phyloP scores from a whole-genome alignment of 1,140 invertebrate species.

The Bombus superbus region DNA sequence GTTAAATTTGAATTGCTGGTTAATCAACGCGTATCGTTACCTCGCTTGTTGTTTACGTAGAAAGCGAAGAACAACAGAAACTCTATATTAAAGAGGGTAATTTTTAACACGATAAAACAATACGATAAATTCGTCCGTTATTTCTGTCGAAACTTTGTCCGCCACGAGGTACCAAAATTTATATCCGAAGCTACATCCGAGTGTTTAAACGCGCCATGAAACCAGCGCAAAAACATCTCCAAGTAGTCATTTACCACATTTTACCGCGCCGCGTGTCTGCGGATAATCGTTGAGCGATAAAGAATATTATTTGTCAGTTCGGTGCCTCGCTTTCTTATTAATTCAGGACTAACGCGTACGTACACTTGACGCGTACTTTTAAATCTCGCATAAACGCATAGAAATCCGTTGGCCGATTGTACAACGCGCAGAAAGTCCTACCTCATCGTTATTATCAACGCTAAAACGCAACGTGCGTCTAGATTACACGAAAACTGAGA shows the following conservation, averaged over 20 bases:
- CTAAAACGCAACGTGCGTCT: too few relatives aligned
- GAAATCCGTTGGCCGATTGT: background rate
- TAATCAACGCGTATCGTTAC: background rate
- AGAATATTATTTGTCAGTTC: too few relatives aligned
- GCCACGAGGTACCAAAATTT: background rate
- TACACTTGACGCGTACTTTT: background rate
- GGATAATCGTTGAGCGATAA: too few relatives aligned
- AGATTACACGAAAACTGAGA: too few relatives aligned
- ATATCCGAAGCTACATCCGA: too few relatives aligned
- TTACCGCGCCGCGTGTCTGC: too few relatives aligned
- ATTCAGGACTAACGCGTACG: too few relatives aligned
- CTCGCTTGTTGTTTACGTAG: background rate
- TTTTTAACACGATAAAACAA: background rate
- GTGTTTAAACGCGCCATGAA: too few relatives aligned
- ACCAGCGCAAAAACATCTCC: too few relatives aligned
- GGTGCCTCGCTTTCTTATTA: too few relatives aligned
- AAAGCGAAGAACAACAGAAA: background rate
- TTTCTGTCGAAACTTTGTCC: too few relatives aligned
- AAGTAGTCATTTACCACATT: too few relatives aligned
- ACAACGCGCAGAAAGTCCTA: background rate
- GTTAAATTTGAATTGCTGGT: background rate
- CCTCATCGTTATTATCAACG: background rate
- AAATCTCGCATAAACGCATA: background rate
- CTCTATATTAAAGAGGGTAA: background rate
- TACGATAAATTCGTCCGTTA: background rate